These are phyloP conservation scores for Sebastiscus tertius DNA, from an alignment of 2,797 vertebrate genomes.

Conservation along the genomic window DNA sequence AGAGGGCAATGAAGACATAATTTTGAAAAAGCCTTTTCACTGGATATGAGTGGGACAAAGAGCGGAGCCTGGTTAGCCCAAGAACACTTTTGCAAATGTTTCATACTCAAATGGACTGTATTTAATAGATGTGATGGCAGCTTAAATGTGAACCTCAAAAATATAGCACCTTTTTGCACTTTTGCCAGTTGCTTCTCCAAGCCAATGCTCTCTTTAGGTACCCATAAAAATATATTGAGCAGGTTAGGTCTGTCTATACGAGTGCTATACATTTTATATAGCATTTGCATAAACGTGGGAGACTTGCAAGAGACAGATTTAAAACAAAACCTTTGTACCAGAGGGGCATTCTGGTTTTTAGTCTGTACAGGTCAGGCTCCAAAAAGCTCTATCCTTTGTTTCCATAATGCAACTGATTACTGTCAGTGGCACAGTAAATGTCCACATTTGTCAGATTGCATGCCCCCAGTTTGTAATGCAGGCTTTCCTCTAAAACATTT, in stretches of 20 bases:
- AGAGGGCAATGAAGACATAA: slow-evolving; percentile 34
- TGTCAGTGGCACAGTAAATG: not conserved
- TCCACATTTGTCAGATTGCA: not conserved
- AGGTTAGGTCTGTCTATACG: slow-evolving; percentile 5
- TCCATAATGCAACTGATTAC: not conserved
- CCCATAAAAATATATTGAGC: slow-evolving; percentile 14
- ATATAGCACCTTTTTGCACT: slow-evolving; percentile 20
- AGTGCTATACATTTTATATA: not conserved
- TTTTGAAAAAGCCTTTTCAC: slow-evolving; percentile 29
- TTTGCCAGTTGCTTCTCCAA: slow-evolving; percentile 13
- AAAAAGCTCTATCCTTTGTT: not conserved
- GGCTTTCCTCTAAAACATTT: not conserved
- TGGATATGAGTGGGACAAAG: slow-evolving; percentile 12
- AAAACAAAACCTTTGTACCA: not conserved
- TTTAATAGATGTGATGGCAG: slow-evolving; percentile 48
- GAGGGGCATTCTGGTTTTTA: not conserved
- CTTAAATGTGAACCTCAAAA: slow-evolving; percentile 31
- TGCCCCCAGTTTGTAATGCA: not conserved
- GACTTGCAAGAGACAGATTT: not conserved
- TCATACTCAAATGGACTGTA: slow-evolving; percentile 25
- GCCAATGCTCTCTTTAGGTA: slow-evolving; percentile 5
- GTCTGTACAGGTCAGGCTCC: not conserved
- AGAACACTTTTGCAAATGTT: slow-evolving; percentile 13
- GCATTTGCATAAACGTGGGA: slow-evolving; percentile 1
- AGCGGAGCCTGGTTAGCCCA: not conserved